Evolutionary conservation across 2,113 vertebrate species (phyloP).

Genomic region (Aegypius monachus): DNA sequence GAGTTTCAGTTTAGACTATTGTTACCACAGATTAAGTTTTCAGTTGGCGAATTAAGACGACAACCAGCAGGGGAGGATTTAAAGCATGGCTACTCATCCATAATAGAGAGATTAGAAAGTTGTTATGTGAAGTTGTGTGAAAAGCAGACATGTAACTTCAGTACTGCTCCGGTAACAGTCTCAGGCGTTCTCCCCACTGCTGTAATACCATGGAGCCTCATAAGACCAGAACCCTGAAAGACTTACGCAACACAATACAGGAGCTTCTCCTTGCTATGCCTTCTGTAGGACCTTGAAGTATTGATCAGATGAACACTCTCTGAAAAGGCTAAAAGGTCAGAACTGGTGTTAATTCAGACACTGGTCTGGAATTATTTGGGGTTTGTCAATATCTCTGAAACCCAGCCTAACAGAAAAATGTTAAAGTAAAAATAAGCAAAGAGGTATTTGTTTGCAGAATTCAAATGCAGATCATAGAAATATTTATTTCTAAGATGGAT

Average conservation of each 20-base stretch:
- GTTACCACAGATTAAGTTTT: not conserved
- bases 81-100: not conserved
- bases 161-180: not conserved
- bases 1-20: not conserved
- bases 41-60: not conserved
- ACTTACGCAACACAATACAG: not conserved
- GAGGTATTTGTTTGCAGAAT: not conserved
- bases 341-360: not conserved
- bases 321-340: not conserved
- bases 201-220: not conserved
- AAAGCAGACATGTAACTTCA: not conserved
- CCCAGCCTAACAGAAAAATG: not conserved
- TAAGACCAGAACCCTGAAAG: not conserved
- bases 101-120: not conserved
- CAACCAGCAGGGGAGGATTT: not conserved
- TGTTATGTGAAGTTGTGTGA: not conserved
- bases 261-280: not conserved
- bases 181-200: not conserved
- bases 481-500: not conserved
- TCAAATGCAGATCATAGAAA: not conserved
- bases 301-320: not conserved
- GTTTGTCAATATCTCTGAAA: not conserved
- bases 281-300: not conserved
- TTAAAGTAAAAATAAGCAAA: not conserved
- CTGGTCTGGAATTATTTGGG: not conserved